phyloP scores from a whole-genome alignment of 2,113 vertebrate genomes.

The Syngnathus floridae region DNA sequence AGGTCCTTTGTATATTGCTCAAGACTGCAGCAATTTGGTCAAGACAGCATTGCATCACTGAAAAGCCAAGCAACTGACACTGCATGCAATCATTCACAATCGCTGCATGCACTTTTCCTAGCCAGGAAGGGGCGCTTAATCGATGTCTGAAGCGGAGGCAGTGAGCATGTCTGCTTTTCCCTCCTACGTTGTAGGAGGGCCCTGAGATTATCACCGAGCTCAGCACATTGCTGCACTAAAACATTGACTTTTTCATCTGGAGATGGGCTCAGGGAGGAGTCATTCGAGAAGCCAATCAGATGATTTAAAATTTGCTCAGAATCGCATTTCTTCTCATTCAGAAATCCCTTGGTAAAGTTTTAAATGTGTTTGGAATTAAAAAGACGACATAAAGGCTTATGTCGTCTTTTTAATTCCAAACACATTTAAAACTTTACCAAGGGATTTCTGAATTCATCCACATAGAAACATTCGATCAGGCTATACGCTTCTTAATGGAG shows the following conservation, averaged over 20 bases:
- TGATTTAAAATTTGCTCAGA: constrained; percentile 40
- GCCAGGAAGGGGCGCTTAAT: constrained; percentile 65
- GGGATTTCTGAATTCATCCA: background rate
- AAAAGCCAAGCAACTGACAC: constrained; percentile 59
- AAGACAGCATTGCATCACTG: constrained; percentile 51
- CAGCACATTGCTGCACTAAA: constrained; percentile 71
- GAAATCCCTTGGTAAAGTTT: constrained; percentile 8
- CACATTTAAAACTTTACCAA: too few relatives aligned
- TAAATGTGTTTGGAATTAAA: constrained; percentile 7
- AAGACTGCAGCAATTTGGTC: constrained; percentile 36
- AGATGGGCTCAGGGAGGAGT: constrained; percentile 69
- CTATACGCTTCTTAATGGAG: background rate
- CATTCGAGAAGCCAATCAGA: constrained; percentile 67
- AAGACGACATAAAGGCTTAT: background rate
- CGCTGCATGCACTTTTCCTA: constrained; percentile 52
- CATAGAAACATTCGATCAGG: background rate
- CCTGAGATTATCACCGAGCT: constrained; percentile 65
- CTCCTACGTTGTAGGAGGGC: constrained; percentile 54
- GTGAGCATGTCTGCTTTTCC: constrained; percentile 63
- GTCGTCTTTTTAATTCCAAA: too few relatives aligned
- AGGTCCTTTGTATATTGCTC: constrained; percentile 21
- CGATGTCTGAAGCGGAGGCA: constrained; percentile 71
- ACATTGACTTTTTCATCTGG: constrained; percentile 67
- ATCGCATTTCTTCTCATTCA: constrained; percentile 21
- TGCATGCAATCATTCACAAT: constrained; percentile 70